Evolutionary conservation across 1,140 invertebrate species (phyloP), one percentile per base, ranked within the genome.

Genomic region (Polyergus mexicanus): DNA sequence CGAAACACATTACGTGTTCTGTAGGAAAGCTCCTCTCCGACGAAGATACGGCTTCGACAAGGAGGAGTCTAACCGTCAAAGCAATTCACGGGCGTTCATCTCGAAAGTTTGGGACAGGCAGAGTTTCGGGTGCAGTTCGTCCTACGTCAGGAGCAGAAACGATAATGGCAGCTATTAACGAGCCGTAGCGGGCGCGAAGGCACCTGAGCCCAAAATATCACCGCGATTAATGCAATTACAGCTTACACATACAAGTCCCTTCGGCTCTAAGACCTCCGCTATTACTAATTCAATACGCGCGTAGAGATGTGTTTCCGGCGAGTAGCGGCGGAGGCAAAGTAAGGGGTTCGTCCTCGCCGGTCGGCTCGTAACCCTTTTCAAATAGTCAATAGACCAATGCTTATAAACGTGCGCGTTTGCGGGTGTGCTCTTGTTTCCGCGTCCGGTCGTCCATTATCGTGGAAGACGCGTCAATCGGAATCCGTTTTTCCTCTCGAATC

Each of bases 171-270:
- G 93, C 93, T 94, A 94, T 94, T 94, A 94, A 93, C 94, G 94
- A 94, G 92, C 92, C 89, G 88, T 91, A 88, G 89, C 89, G 89
- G 91, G 88, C 92, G 93, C 91, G 92, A 92, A 92, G 90, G 88
- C 94, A 94, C 94, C 94, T 94, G 94, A 94, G 93, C 93, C 94
- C 94, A 94, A 94, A 94, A 95, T 95, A 94, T 94, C 94, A 93
- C 93, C 93, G 90, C 94, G 94, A 95, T 94, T 94, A 94, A 95
- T 93, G 94, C 94, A 95, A 95, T 95, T 95, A 95, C 93, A 94
- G 94, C 94, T 94, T 95, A 93, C 47, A 51, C 47, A 51, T 51
- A 51, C 93, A 94, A 95, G 94, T 94, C 91, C 91, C 92, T 93
- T 91, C 92, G 88, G 78, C 91, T 88, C 86, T 86, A 88, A 92